Base-by-base conservation (phyloP, 2,888 invertebrate genomes). In the Pyrrhosoma nymphula region DNA sequence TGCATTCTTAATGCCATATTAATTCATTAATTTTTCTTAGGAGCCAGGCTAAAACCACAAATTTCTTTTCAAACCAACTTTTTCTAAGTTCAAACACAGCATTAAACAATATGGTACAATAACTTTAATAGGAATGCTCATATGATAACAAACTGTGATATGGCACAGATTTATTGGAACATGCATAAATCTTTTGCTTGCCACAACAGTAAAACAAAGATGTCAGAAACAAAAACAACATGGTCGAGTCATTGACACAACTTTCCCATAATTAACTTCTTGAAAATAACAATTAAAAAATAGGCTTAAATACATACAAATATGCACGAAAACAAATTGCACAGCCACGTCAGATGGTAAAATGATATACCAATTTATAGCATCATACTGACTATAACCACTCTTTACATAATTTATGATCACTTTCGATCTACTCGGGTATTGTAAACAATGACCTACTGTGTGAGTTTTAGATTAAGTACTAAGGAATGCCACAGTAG, bases 401-500 rank as follows among this genome's bases (percentile, higher is more conserved):
- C 69, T 93, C 39, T 82, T 60, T 82, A 82, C 82, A 82, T 82
- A 89, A 89, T 89, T 89, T 89, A 89, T 55, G 55, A 75, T 39
- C 63, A 35, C 93, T 47, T 47, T 39, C 14, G n/a, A 75, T 93
- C 69, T 93, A 93, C 39, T 47, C 69, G 14, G 35, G 47, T 69
- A 93, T n/a, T 93, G 30, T 69, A 69, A 93, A 69, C 47, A 93
- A 93, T 69, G 26, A 75, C 63, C 69, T 93, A 91, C 47, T 26
- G 63, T 47, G 69, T 39, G 55, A 55, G 93, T 69, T 47, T 63
- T 47, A 47, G 69, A 69, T 93, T 93, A 93, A 93, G 93, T 93
- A 93, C 93, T 93, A 69, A 93, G 93, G 69, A 93, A 93, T 93
- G 63, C 93, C 93, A 93, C 93, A 69, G 93, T 39, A 93, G 93